phyloP scores from a whole-genome alignment of 2,797 vertebrate genomes.

The Carduelis carduelis region DNA sequence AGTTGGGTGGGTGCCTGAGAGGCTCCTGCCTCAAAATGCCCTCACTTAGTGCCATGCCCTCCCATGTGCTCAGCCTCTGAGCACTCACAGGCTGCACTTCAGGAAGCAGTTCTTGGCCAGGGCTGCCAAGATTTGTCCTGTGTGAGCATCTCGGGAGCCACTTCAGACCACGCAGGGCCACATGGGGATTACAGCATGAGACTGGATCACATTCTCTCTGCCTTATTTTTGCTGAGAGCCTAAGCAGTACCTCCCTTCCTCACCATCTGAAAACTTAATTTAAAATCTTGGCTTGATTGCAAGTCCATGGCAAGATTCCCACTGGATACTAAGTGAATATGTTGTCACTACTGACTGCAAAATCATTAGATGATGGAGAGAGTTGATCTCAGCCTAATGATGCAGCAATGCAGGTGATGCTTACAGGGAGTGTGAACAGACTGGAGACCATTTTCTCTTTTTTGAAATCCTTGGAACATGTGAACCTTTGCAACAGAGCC shows the following conservation, averaged over 20 bases:
- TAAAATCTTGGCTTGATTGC: constrained; percentile 14
- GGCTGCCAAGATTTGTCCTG: background rate
- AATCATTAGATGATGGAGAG: background rate
- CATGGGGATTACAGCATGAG: rapidly evolving
- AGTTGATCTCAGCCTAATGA: background rate
- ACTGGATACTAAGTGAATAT: background rate
- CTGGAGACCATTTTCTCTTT: background rate
- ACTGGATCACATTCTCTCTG: background rate
- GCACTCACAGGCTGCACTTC: background rate
- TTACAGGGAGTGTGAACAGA: background rate
- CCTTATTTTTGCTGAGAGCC: background rate
- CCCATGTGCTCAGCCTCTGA: background rate
- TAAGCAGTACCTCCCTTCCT: background rate
- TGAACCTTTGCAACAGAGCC: background rate
- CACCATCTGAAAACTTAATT: constrained; percentile 15
- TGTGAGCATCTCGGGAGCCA: background rate
- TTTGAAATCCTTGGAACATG: background rate
- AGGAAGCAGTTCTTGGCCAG: background rate
- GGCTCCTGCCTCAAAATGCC: background rate
- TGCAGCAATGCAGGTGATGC: background rate
- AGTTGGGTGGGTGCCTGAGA: background rate
- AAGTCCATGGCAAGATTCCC: constrained; percentile 24
- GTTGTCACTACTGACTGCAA: background rate
- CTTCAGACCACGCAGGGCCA: rapidly evolving
- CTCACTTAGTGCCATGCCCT: background rate